phyloP scores from a whole-genome alignment of 2,113 vertebrate species.

The Motacilla alba region DNA sequence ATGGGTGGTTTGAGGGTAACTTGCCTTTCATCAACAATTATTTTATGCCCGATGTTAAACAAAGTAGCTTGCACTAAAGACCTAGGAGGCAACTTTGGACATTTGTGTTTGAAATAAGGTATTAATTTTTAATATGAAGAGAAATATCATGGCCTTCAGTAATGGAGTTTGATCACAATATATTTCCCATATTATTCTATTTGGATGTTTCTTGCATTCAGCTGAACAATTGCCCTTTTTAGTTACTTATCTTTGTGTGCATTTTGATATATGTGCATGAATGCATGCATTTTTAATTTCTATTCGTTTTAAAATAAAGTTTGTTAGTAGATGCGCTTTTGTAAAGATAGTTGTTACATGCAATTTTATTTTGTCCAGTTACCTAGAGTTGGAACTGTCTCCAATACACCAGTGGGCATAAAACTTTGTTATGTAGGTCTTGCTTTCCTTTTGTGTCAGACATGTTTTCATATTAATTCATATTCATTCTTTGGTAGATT shows the following conservation, averaged over 20 bases:
- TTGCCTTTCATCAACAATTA: background rate
- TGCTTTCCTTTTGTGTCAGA: background rate
- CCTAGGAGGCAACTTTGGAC: background rate
- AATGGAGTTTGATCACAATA: background rate
- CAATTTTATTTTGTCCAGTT: background rate
- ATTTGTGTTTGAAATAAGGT: background rate
- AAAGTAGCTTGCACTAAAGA: background rate
- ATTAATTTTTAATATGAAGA: background rate
- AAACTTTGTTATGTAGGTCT: background rate
- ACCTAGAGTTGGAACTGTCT: background rate
- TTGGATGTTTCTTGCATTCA: background rate
- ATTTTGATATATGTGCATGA: background rate
- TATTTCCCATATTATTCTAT: background rate
- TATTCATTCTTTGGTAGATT: background rate
- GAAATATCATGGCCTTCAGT: background rate
- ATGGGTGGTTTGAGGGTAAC: background rate
- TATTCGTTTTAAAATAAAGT: background rate
- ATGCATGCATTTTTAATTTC: background rate
- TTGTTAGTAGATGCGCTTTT: background rate
- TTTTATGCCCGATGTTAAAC: background rate
- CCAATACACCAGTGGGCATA: background rate
- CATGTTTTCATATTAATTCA: background rate
- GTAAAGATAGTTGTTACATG: background rate
- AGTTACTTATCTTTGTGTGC: background rate
- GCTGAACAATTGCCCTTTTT: background rate